phyloP scores from a whole-genome alignment of 30 jellyfish, hydroid and myxozoan species.

The Hydra vulgaris region DNA sequence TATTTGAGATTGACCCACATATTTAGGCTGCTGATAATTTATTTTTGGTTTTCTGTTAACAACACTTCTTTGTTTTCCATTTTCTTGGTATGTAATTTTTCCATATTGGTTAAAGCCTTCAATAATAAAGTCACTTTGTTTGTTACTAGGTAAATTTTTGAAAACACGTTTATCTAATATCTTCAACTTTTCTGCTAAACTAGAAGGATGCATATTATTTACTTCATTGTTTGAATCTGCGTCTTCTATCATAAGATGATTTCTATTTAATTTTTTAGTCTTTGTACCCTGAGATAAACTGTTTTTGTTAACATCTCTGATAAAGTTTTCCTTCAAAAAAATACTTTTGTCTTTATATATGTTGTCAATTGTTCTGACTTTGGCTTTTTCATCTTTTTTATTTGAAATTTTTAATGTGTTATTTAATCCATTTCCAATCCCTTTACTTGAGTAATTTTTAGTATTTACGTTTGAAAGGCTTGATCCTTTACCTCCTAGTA shows the following conservation, averaged over 20 bases:
- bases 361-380: not conserved
- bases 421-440: too few relatives aligned
- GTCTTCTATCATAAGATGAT: not conserved
- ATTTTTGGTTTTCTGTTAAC: not conserved
- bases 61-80: not conserved
- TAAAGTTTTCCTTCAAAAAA: not conserved
- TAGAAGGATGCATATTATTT: not conserved
- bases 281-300: too few relatives aligned
- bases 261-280: too few relatives aligned
- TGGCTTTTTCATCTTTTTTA: not conserved
- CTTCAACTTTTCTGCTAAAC: not conserved
- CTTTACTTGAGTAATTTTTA: not conserved
- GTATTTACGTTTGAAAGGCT: not conserved
- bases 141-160: not conserved
- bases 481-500: not conserved
- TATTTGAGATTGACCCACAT: not conserved
- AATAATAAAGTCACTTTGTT: not conserved
- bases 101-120: not conserved
- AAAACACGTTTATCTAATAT: not conserved
- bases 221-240: not conserved
- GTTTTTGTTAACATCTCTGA: not conserved
- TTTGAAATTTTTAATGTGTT: not conserved
- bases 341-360: not conserved
- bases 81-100: not conserved
- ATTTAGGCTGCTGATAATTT: not conserved